phyloP scores from a whole-genome alignment of 1,140 invertebrate genomes.

The Lepidostoma basale region DNA sequence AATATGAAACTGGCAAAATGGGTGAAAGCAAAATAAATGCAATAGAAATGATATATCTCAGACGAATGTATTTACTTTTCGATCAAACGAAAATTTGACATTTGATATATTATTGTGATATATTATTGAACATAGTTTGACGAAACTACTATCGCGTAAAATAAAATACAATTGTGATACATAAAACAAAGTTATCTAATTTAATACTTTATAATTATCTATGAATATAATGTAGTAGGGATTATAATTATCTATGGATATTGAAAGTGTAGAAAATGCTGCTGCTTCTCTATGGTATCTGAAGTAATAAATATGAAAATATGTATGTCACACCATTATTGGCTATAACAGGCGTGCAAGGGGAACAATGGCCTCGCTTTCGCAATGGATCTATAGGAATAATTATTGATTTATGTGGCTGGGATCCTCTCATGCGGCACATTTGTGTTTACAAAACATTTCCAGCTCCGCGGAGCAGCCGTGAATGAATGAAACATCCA shows the following conservation, averaged over 20 bases:
- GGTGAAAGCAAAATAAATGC: too few relatives aligned
- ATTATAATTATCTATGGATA: background rate
- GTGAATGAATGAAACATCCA: conserved; percentile 44
- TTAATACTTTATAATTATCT: too few relatives aligned
- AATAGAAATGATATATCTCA: too few relatives aligned
- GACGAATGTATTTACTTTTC: too few relatives aligned
- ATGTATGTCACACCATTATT: background rate
- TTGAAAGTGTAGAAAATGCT: background rate
- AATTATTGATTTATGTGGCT: conserved; percentile 39
- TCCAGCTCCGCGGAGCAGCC: conserved; percentile 24
- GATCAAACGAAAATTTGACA: too few relatives aligned
- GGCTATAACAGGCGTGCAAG: background rate
- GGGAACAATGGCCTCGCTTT: background rate
- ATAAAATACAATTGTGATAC: too few relatives aligned
- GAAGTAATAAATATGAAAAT: background rate
- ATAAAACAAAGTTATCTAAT: too few relatives aligned
- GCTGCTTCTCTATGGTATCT: background rate
- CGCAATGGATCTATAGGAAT: background rate
- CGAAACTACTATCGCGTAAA: too few relatives aligned
- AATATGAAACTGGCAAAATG: too few relatives aligned
- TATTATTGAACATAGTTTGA: too few relatives aligned
- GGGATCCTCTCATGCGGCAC: conserved; percentile 38
- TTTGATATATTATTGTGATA: too few relatives aligned
- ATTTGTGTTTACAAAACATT: conserved; percentile 45
- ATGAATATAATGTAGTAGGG: background rate